Percentiles rank a stretch among this genome's conserved stretches.
These are phyloP conservation scores for Bombyx huttoni DNA, from an alignment of 2,888 invertebrate genomes.

Conservation along the genomic window DNA sequence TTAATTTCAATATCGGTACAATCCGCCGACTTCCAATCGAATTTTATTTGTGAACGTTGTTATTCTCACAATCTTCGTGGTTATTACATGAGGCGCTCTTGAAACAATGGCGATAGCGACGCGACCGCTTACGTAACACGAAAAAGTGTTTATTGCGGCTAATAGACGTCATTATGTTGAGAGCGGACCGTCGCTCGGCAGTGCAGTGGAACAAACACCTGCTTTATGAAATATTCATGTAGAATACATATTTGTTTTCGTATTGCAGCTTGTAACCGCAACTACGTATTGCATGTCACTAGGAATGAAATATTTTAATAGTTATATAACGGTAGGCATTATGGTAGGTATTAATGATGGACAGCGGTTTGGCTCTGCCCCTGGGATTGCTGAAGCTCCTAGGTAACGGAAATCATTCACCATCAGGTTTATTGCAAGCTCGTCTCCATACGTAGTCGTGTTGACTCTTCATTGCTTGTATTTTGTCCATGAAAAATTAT, in stretches of 20 bases:
- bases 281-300: not conserved
- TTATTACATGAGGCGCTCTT: not conserved
- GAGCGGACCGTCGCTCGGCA: not conserved
- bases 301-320: not conserved
- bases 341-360: no score
- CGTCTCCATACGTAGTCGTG: no score
- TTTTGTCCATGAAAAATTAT: no score
- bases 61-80: not conserved
- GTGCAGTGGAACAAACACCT: not conserved
- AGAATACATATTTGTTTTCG: not conserved
- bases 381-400: no score
- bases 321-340: slow-evolving; percentile 1
- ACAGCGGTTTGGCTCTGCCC: no score
- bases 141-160: not conserved
- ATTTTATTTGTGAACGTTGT: not conserved
- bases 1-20: no score
- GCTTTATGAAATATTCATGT: not conserved
- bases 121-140: not conserved
- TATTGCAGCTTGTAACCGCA: not conserved
- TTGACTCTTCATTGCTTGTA: no score
- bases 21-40: no score
- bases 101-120: not conserved
- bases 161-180: not conserved
- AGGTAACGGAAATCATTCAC: no score
- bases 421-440: not conserved